A percentile compares a stretch with the other conserved stretches of the same genome.
Conservation (phyloP, 1,140 invertebrate genomes). For the Hycleus cichorii region DNA sequence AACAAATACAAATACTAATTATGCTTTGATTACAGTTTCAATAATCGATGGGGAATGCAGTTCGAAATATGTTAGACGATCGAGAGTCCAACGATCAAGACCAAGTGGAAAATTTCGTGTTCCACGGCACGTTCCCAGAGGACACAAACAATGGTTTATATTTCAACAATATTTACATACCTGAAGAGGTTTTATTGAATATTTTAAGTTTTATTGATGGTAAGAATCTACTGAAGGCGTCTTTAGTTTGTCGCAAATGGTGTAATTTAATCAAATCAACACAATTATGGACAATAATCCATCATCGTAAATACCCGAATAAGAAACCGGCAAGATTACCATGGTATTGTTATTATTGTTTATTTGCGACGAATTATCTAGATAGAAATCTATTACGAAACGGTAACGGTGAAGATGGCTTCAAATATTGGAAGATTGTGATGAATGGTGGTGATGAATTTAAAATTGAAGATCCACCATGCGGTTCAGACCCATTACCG, state of each 20-base stretch:
- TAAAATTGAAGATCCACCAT: constrained; percentile 35
- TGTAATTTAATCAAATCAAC: constrained; percentile 32
- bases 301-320: constrained; percentile 16
- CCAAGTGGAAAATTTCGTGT: constrained; percentile 17
- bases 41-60: too few relatives aligned
- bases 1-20: too few relatives aligned
- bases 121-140: constrained; percentile 14
- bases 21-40: too few relatives aligned
- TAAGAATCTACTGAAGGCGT: constrained; percentile 23
- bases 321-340: constrained; percentile 27
- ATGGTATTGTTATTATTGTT: constrained; percentile 36
- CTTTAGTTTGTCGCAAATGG: constrained; percentile 37
- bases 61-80: too few relatives aligned
- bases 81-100: background rate
- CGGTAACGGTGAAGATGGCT: constrained; percentile 35
- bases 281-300: constrained; percentile 28
- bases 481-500: constrained; percentile 26
- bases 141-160: constrained; percentile 30
- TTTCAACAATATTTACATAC: constrained; percentile 28
- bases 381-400: constrained; percentile 39
- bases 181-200: constrained; percentile 34
- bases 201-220: constrained; percentile 29
- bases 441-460: constrained; percentile 36
- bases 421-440: constrained; percentile 37
- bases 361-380: constrained; percentile 32